phyloP scores from a whole-genome alignment of 2,797 vertebrate species.

The Meriones psammophilus region DNA sequence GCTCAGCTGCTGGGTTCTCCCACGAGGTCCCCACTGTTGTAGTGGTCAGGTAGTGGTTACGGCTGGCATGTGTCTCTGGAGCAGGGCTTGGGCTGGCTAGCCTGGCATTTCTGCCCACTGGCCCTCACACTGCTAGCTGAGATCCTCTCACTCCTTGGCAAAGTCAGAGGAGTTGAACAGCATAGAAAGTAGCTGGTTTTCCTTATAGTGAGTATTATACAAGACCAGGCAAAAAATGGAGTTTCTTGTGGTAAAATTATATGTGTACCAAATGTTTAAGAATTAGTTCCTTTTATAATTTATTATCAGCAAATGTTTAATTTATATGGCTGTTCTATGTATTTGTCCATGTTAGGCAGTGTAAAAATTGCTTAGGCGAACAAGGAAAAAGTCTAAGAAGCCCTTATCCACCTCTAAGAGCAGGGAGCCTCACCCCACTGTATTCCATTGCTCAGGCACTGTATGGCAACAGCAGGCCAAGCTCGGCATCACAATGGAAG shows the following conservation, averaged over 20 bases:
- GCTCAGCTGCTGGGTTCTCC: not conserved
- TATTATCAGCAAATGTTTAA: not conserved
- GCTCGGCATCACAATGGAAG: accelerated
- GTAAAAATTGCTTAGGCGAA: not conserved
- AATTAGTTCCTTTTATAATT: not conserved
- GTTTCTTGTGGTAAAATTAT: not conserved
- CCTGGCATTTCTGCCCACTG: not conserved
- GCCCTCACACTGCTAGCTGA: not conserved
- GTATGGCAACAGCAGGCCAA: not conserved
- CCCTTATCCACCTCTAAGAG: not conserved
- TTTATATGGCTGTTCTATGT: not conserved
- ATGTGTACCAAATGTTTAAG: not conserved
- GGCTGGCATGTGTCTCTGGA: not conserved
- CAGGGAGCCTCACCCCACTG: accelerated
- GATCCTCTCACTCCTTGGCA: not conserved
- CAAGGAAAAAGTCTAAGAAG: not conserved
- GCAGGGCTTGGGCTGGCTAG: not conserved
- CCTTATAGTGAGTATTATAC: not conserved
- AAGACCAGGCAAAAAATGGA: not conserved
- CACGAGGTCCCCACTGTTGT: not conserved
- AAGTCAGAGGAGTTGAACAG: not conserved
- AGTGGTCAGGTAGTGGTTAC: not conserved
- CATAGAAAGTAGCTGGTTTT: not conserved
- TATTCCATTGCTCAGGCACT: not conserved
- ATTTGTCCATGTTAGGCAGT: not conserved